phyloP scores from a whole-genome alignment of 2,113 vertebrate genomes.

The Rhineura floridana region DNA sequence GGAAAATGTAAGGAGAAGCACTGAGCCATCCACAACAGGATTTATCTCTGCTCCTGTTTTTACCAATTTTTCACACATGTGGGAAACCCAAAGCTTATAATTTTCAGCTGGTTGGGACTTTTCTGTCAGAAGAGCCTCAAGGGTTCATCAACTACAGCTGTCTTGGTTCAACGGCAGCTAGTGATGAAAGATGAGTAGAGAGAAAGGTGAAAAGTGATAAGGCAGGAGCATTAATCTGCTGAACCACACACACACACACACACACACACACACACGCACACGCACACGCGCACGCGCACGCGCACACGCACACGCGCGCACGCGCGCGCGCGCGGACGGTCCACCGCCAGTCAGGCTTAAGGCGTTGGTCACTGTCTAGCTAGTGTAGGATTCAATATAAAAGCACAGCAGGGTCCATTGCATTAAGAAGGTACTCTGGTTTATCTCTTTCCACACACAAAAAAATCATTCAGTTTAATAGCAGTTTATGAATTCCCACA shows the following conservation, averaged over 20 bases:
- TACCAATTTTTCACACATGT: neutral
- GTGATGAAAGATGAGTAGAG: conserved; percentile 29
- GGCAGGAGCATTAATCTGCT: conserved; percentile 54
- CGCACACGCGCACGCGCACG: too few relatives aligned
- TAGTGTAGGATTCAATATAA: conserved; percentile 52
- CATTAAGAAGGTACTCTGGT: conserved; percentile 35
- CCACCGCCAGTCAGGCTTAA: conserved; percentile 25
- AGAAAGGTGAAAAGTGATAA: conserved; percentile 24
- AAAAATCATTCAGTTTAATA: conserved; percentile 44
- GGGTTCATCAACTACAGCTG: conserved; percentile 21
- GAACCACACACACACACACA: neutral
- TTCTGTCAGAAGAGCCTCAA: conserved; percentile 30
- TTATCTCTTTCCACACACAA: conserved; percentile 27
- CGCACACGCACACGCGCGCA: too few relatives aligned
- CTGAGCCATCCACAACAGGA: neutral
- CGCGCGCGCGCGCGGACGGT: too few relatives aligned
- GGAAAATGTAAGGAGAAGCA: conserved; percentile 9
- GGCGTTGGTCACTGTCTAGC: conserved; percentile 36
- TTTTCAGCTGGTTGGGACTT: conserved; percentile 6
- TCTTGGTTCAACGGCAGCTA: conserved; percentile 9
- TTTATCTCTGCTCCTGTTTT: conserved; percentile 4
- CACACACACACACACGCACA: too few relatives aligned
- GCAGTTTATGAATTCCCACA: conserved; percentile 29
- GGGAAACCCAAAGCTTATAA: conserved; percentile 18
- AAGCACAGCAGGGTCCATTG: conserved; percentile 18